Base-by-base conservation (phyloP, 2,113 vertebrate genomes). In the Apeltes quadracus region DNA sequence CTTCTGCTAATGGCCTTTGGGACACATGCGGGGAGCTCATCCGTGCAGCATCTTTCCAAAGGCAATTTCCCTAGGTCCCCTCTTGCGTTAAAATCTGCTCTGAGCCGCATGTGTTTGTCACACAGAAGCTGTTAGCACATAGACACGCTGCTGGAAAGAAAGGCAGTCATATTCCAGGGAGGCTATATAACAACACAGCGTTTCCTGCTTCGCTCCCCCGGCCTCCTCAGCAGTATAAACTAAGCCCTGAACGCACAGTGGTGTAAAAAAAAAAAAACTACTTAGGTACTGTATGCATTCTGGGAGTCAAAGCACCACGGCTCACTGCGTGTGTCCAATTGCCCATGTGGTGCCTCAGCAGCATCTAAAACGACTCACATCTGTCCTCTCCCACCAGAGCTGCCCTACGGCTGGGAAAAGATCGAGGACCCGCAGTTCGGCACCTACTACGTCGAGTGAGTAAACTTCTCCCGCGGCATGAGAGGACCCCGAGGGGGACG, bases 401-500 rank as follows among this genome's bases (percentile, higher is more conserved):
- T 99, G 91, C 98, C 98, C 27, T 99, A 99, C 36, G 98, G 97
- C 71, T 99, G 98, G 98, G 98, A 99, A 90, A 98, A 95, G 92
- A 99, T 99, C 69, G 96, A 97, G 76, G 98, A 99, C 78, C 98
- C 98, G 50, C 97, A 98, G 46, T 99, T 96, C 2, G 98, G 98
- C 76, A 96, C 93, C 8, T 99, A 99, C 34, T 99, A 96, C 0
- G 97, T 99, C 6, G 97, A 99, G 98, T 99, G 90, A 98, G 97
- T 96, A 75, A 76, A 72, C 50, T 76, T 59, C 53, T 72, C 10
- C n/a, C 29, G 16, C 7, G 43, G 75, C 73, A 61, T 75, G 54
- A 14, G 11, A 65, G 62, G 2, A 3, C 54, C 69, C 36, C 2
- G 43, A 9, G 55, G 12, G 56, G 50, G 54, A 50, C 56, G 29